Conservation (phyloP, 1,140 invertebrate genomes). For the Glomeris maerens region DNA sequence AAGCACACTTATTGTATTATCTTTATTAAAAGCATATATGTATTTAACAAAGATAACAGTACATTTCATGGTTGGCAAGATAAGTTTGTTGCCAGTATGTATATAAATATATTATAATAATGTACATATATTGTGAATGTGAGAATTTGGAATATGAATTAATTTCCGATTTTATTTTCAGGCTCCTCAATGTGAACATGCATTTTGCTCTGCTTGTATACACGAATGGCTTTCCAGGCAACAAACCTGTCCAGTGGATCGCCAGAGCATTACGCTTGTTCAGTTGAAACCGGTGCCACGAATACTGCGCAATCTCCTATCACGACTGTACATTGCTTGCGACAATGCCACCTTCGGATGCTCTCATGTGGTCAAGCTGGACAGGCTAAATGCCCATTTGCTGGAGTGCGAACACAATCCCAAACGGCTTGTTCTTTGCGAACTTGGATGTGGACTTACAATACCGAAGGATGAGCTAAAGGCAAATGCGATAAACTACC, state of each 20-base stretch:
- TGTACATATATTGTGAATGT: no score
- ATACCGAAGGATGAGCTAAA: conserved; percentile 90
- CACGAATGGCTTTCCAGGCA: conserved; percentile 85
- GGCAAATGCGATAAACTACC: no score
- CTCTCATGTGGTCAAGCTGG: conserved; percentile 65
- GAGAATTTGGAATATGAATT: no score
- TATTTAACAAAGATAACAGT: neutral
- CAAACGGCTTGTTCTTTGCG: conserved; percentile 79
- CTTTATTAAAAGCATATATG: no score
- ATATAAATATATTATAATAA: no score
- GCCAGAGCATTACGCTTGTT: conserved; percentile 67
- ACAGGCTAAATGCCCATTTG: conserved; percentile 62
- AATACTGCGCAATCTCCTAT: conserved; percentile 77
- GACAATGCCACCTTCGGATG: conserved; percentile 82
- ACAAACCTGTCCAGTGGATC: conserved; percentile 83
- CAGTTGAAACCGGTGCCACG: conserved; percentile 79
- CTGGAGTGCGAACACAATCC: conserved; percentile 89
- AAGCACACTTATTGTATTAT: no score
- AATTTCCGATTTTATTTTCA: conserved; percentile 42
- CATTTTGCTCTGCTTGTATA: conserved; percentile 85
- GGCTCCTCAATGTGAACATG: conserved; percentile 89
- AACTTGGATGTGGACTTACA: conserved; percentile 79
- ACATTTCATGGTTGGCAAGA: neutral
- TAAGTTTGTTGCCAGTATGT: no score
- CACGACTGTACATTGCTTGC: conserved; percentile 73